These are phyloP conservation scores for Varanus komodoensis DNA, from an alignment of 2,113 vertebrate species.

Conservation along the genomic window DNA sequence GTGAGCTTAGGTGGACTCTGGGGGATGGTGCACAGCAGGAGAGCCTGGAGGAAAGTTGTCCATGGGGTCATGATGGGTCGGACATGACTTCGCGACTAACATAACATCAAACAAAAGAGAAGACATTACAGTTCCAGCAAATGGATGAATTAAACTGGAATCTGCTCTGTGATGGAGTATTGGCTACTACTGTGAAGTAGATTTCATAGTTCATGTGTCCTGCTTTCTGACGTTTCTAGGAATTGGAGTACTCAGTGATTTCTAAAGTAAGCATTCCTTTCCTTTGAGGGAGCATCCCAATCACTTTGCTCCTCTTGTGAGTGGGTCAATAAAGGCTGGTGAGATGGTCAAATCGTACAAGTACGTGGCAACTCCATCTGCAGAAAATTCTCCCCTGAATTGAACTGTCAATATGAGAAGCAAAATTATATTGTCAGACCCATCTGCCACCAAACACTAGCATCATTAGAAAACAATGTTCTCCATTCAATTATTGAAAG, in stretches of 20 bases:
- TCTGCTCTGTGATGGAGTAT: no score
- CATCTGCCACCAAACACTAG: constrained; percentile 8
- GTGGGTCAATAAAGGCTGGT: not conserved
- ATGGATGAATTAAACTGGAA: no score
- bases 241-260: not conserved
- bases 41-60: no score
- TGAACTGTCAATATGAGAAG: not conserved
- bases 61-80: no score
- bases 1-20: no score
- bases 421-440: not conserved
- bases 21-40: no score
- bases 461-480: not conserved
- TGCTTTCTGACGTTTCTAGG: not conserved
- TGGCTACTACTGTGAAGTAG: no score
- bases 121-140: no score
- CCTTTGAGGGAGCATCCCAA: not conserved
- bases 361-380: not conserved
- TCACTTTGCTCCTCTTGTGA: not conserved
- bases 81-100: no score
- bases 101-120: no score
- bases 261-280: not conserved
- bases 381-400: constrained; percentile 7
- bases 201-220: not conserved
- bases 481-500: constrained; percentile 1
- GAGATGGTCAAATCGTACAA: not conserved